Percentiles rank a stretch among this genome's conserved stretches.
Conservation (phyloP, 1,140 invertebrate species). For the Brachionus calyciflorus region DNA sequence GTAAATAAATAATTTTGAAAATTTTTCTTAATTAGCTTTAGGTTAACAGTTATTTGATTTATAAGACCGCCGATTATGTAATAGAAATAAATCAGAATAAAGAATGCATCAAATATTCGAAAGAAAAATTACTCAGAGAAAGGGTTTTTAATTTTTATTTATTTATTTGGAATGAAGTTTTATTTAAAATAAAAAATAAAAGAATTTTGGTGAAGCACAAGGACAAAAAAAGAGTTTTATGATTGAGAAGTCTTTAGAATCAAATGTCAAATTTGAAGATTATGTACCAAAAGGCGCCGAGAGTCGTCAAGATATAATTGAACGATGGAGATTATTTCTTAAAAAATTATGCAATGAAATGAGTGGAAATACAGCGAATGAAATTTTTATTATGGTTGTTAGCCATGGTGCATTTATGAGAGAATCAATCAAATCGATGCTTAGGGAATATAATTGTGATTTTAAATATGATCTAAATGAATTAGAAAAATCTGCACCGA, state of each 20-base stretch:
- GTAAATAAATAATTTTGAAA: background rate
- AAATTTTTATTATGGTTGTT: background rate
- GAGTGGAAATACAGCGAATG: background rate
- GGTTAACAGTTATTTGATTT: background rate
- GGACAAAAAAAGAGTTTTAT: background rate
- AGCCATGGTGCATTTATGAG: constrained; percentile 40
- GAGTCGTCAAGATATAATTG: background rate
- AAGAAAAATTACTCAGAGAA: constrained; percentile 29
- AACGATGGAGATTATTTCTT: constrained; percentile 18
- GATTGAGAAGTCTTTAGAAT: background rate
- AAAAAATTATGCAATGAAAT: background rate
- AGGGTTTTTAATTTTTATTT: background rate
- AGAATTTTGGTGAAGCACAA: constrained; percentile 38
- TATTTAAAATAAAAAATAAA: background rate
- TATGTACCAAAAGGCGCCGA: background rate
- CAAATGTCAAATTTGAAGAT: background rate
- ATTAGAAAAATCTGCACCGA: constrained; percentile 3
- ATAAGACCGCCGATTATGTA: constrained; percentile 15
- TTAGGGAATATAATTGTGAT: background rate
- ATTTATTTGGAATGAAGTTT: too few relatives aligned
- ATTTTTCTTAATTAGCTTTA: background rate
- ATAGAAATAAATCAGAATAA: background rate
- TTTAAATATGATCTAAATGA: constrained; percentile 17
- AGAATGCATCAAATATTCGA: background rate
- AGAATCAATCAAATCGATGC: constrained; percentile 16